phyloP scores from a whole-genome alignment of 1,140 invertebrate genomes.

The Diorhabda carinulata region DNA sequence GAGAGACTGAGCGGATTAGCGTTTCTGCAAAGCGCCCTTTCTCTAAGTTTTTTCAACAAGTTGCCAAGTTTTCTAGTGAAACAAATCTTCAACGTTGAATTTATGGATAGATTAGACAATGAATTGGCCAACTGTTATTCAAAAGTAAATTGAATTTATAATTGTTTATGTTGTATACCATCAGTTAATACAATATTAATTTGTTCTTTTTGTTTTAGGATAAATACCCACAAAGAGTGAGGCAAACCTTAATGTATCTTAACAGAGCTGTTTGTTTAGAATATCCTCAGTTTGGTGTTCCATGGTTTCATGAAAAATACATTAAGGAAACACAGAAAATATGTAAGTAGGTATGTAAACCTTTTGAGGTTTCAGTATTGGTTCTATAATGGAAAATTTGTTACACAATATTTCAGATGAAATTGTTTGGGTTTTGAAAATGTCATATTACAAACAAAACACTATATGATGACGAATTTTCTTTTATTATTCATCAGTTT shows the following conservation, averaged over 20 bases:
- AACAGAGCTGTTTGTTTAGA: conserved; percentile 62
- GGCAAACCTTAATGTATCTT: conserved; percentile 56
- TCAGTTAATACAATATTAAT: conserved; percentile 18
- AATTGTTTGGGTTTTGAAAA: too few relatives aligned
- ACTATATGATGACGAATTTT: too few relatives aligned
- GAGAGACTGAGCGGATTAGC: conserved; percentile 49
- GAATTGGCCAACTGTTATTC: conserved; percentile 53
- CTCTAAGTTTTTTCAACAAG: conserved; percentile 50
- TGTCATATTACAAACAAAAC: too few relatives aligned
- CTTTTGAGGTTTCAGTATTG: too few relatives aligned
- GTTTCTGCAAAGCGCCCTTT: conserved; percentile 49
- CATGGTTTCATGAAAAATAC: conserved; percentile 65
- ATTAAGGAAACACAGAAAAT: conserved; percentile 46
- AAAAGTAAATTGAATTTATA: conserved; percentile 46
- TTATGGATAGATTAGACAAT: conserved; percentile 54
- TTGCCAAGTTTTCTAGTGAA: conserved; percentile 50
- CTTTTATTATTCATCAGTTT: conserved; percentile 1
- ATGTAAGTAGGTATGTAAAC: conserved; percentile 26
- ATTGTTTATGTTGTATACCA: conserved; percentile 22
- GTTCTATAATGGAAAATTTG: too few relatives aligned
- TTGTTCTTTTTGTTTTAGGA: conserved; percentile 41
- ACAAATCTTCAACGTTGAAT: conserved; percentile 53
- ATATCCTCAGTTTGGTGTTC: conserved; percentile 57
- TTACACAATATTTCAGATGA: too few relatives aligned
- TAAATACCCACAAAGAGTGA: conserved; percentile 52